These are phyloP conservation scores for Cecropterus lyciades DNA, from an alignment of 1,140 invertebrate genomes.

Conservation along the genomic window DNA sequence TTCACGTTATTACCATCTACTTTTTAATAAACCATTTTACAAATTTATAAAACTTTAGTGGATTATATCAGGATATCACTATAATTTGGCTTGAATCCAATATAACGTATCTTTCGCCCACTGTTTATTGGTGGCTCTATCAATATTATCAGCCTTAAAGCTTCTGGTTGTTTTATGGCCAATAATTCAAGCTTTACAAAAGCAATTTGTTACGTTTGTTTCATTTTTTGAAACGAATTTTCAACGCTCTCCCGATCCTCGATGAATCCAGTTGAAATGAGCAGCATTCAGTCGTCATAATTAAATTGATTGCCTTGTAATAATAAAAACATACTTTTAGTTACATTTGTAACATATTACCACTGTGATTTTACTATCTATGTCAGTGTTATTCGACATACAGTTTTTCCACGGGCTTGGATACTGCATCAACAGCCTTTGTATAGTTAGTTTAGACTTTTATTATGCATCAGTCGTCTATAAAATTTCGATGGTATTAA, in stretches of 20 bases:
- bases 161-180: slow-evolving; percentile 17
- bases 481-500: no score
- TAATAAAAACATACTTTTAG: no score
- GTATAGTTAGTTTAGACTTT: no score
- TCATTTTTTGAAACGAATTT: background rate
- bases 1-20: no score
- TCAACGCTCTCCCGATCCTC: background rate
- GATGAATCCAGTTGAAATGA: background rate
- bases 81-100: slow-evolving; percentile 15
- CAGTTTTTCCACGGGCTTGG: no score
- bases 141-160: slow-evolving; percentile 25
- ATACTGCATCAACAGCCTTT: no score
- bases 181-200: slow-evolving; percentile 15
- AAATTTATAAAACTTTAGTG: background rate
- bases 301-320: background rate
- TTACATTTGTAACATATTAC: no score
- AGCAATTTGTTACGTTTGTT: slow-evolving; percentile 1
- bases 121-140: slow-evolving; percentile 16
- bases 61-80: background rate
- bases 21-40: no score
- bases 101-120: slow-evolving; percentile 17
- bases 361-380: no score
- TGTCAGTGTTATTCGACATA: no score
- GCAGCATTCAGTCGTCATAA: background rate
- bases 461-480: no score